Evolutionary conservation across 1,140 invertebrate species (phyloP).

Genomic region (Stegodyphus dumicola): DNA sequence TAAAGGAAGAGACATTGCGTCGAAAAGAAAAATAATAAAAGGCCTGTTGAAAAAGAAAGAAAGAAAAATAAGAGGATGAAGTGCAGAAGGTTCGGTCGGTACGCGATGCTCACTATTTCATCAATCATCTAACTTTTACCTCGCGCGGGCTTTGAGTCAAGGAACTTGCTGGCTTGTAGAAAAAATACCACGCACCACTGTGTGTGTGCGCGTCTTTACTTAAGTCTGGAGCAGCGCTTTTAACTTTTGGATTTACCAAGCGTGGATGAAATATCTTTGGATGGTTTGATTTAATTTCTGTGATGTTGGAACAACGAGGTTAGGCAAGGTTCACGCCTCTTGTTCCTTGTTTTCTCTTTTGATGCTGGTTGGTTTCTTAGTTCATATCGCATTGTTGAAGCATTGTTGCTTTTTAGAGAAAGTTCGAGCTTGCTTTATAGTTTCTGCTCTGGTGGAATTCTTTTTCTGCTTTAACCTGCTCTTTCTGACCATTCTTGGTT

Average conservation of each 20-base stretch:
- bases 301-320: neutral
- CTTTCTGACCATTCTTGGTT: too few relatives aligned
- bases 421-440: too few relatives aligned
- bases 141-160: conserved; percentile 4
- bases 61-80: conserved; percentile 4
- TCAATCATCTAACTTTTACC: neutral
- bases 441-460: too few relatives aligned
- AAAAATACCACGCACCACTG: conserved; percentile 14
- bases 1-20: neutral
- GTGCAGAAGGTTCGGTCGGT: neutral
- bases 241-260: too few relatives aligned
- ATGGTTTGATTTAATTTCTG: neutral
- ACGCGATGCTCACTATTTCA: neutral
- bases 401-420: too few relatives aligned
- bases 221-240: too few relatives aligned
- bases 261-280: neutral
- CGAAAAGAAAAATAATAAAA: conserved; percentile 4
- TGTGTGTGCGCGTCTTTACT: too few relatives aligned
- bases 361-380: neutral
- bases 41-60: neutral
- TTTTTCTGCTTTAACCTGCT: too few relatives aligned
- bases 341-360: neutral
- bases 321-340: conserved; percentile 1
- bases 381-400: too few relatives aligned
- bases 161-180: conserved; percentile 16